A percentile compares a stretch with the other conserved stretches of the same genome.
These are phyloP conservation scores for Biston stratarius DNA, from an alignment of 2,888 invertebrate genomes.

Conservation along the genomic window DNA sequence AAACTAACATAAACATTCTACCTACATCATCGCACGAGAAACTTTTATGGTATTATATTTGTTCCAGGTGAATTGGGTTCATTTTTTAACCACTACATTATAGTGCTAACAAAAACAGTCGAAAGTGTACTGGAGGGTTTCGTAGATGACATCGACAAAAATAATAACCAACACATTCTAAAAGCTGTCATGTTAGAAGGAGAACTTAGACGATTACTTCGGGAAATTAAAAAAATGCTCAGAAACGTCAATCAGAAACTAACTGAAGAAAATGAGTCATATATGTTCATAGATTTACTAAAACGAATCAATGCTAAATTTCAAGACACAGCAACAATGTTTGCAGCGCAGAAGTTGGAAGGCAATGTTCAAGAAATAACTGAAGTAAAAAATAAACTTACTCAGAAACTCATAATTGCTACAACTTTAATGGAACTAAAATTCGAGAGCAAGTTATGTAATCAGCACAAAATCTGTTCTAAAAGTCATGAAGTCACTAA, in stretches of 20 bases:
- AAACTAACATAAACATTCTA: too few relatives aligned
- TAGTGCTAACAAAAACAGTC: constrained; percentile 2
- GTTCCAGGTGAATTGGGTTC: constrained; percentile 1
- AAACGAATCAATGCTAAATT: constrained; percentile 14
- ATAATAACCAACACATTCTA: not conserved
- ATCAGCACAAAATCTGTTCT: not conserved
- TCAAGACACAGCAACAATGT: constrained; percentile 4
- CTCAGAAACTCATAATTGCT: not conserved
- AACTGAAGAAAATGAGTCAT: not conserved
- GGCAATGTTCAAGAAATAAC: constrained; percentile 15
- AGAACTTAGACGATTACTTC: constrained; percentile 2
- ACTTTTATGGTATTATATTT: not conserved
- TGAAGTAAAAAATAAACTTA: not conserved
- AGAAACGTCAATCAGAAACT: constrained; percentile 1
- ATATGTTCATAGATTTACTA: constrained; percentile 11
- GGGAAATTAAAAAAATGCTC: constrained; percentile 4
- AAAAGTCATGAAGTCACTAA: constrained; percentile 27
- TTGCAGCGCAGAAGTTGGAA: not conserved
- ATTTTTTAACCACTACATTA: constrained; percentile 8
- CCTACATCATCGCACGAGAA: too few relatives aligned
- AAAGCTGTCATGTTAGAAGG: constrained; percentile 3
- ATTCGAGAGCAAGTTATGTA: not conserved
- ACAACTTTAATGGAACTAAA: constrained; percentile 1
- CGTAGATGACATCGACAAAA: not conserved
- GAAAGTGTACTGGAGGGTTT: constrained; percentile 1